These are phyloP conservation scores for Chrysina gloriosa DNA, from an alignment of 2,888 invertebrate genomes.

Conservation along the genomic window DNA sequence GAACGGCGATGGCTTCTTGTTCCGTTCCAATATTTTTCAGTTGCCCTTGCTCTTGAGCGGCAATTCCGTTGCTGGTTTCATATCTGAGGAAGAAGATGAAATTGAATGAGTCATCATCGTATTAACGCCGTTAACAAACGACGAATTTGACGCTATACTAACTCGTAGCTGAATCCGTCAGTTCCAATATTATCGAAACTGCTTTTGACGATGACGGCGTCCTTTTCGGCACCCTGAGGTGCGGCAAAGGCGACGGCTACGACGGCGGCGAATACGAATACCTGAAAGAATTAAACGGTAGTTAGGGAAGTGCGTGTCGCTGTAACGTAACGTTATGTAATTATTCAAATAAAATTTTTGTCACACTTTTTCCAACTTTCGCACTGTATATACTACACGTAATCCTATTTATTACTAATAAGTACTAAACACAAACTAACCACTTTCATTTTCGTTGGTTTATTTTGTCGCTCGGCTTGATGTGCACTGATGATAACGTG, in stretches of 20 bases:
- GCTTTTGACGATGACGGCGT: conserved; percentile 71
- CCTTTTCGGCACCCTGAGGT: conserved; percentile 60
- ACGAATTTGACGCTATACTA: conserved; percentile 45
- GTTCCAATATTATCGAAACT: conserved; percentile 71
- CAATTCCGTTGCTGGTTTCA: conserved; percentile 75
- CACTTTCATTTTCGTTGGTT: conserved; percentile 46
- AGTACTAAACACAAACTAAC: conserved; percentile 40
- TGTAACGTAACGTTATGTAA: conserved; percentile 3
- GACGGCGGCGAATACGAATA: conserved; percentile 53
- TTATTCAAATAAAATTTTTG: not conserved
- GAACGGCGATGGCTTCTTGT: conserved; percentile 73
- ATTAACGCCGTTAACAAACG: not conserved
- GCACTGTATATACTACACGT: conserved; percentile 5
- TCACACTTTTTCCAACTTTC: not conserved
- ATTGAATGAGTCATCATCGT: no score
- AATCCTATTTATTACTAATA: not conserved
- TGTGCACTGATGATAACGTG: conserved; percentile 25
- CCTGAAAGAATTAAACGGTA: conserved; percentile 46
- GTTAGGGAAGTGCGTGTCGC: not conserved
- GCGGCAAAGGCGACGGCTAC: conserved; percentile 54
- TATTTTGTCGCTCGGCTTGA: conserved; percentile 15
- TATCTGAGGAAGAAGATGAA: conserved; percentile 64
- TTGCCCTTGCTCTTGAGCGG: conserved; percentile 72
- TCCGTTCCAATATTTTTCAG: conserved; percentile 73
- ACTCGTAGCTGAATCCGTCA: conserved; percentile 59